Conservation (phyloP, 2,888 invertebrate species). For the Phaonia tiefii region DNA sequence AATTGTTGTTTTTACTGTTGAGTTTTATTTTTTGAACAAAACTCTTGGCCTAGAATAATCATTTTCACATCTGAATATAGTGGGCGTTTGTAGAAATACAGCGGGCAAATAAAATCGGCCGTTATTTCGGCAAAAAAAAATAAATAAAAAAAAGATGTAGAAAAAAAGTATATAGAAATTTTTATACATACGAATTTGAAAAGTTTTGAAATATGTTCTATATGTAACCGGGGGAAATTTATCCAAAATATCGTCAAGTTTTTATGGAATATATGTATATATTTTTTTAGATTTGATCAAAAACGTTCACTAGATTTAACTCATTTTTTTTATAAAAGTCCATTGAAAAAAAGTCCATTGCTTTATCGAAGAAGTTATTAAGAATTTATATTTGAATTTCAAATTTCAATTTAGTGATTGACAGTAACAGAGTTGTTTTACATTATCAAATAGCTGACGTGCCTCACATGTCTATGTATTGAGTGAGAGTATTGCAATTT, state of each 20-base stretch:
- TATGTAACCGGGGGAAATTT: not conserved
- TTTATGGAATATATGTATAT: not conserved
- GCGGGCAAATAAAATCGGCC: constrained; percentile 61
- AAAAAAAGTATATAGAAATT: constrained; percentile 3
- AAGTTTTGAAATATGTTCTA: constrained; percentile 37
- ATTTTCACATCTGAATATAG: constrained; percentile 59
- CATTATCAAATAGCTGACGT: not conserved
- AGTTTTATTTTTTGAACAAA: constrained; percentile 38
- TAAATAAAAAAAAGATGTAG: not conserved
- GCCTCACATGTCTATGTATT: constrained; percentile 18
- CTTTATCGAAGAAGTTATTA: not conserved
- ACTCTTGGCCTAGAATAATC: constrained; percentile 64
- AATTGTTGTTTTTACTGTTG: constrained; percentile 21
- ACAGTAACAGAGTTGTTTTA: constrained; percentile 41
- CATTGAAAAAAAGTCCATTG: not conserved
- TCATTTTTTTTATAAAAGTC: constrained; percentile 6
- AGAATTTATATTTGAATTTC: not conserved
- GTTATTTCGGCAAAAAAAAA: constrained; percentile 34
- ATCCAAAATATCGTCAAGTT: constrained; percentile 1
- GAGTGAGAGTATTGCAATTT: constrained; percentile 35
- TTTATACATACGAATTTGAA: constrained; percentile 24
- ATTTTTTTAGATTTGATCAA: no score
- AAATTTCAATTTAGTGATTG: constrained; percentile 2
- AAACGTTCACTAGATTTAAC: no score
- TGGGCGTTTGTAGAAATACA: constrained; percentile 62